phyloP scores from a whole-genome alignment of 2,113 vertebrate species.

The Anolis sagrei region DNA sequence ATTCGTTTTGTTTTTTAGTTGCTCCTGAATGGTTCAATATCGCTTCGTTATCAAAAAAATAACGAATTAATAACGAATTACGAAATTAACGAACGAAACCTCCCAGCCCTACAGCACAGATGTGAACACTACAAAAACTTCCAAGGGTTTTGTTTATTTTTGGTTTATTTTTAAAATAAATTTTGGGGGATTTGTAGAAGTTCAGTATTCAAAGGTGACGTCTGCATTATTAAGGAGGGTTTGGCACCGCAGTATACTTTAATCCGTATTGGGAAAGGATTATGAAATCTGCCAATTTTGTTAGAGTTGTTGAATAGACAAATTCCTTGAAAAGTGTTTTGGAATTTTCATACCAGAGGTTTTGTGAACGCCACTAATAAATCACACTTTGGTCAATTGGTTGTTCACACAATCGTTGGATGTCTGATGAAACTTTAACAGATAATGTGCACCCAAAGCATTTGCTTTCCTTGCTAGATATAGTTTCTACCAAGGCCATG shows the following conservation, averaged over 20 bases:
- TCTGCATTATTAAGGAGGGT: neutral
- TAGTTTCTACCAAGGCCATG: neutral
- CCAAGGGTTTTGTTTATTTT: no score
- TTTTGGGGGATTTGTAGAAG: neutral
- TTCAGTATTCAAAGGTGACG: neutral
- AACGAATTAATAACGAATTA: no score
- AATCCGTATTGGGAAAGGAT: neutral
- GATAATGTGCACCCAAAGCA: neutral
- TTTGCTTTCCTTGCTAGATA: neutral
- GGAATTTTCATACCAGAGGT: neutral
- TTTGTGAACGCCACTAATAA: neutral
- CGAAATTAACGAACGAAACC: no score
- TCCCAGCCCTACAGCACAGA: no score
- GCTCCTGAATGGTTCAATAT: no score
- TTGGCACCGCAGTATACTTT: neutral
- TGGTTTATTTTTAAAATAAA: no score
- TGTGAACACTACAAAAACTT: no score
- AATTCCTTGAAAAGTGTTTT: neutral
- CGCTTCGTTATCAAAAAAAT: no score
- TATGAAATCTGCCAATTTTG: neutral
- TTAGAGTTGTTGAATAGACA: neutral
- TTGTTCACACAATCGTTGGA: neutral
- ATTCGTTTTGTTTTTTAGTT: no score
- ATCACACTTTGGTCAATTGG: neutral
- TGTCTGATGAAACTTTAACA: constrained; percentile 2